These are phyloP conservation scores for Alethe diademata DNA, from an alignment of 2,113 vertebrate species.

Conservation along the genomic window DNA sequence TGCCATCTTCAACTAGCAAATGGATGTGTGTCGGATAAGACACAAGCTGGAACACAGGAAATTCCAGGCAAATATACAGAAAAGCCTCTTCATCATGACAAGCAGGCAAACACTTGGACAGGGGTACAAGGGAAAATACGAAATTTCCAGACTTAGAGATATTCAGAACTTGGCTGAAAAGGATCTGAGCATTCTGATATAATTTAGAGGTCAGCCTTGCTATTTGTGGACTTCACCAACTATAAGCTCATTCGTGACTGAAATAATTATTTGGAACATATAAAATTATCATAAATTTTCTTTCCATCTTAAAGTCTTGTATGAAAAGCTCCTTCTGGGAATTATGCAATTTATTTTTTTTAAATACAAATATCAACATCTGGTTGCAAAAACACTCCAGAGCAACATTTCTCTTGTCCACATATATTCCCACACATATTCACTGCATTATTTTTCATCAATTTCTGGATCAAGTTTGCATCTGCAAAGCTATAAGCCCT, in stretches of 20 bases:
- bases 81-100: neutral
- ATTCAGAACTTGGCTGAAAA: neutral
- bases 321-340: neutral
- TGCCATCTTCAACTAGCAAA: neutral
- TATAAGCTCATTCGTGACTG: neutral
- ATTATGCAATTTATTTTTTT: neutral
- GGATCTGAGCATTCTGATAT: neutral
- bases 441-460: neutral
- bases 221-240: neutral
- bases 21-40: neutral
- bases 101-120: neutral
- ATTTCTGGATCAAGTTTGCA: neutral
- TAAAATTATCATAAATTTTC: neutral
- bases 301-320: neutral
- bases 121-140: fast-evolving
- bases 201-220: neutral
- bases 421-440: neutral
- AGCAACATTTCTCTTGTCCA: neutral
- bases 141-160: neutral
- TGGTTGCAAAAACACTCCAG: neutral
- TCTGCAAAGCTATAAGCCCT: neutral
- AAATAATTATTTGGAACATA: neutral
- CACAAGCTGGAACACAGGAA: neutral
- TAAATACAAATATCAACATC: neutral
- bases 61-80: neutral